phyloP scores from a whole-genome alignment of 2,797 vertebrate genomes.

The Chrysolophus pictus region DNA sequence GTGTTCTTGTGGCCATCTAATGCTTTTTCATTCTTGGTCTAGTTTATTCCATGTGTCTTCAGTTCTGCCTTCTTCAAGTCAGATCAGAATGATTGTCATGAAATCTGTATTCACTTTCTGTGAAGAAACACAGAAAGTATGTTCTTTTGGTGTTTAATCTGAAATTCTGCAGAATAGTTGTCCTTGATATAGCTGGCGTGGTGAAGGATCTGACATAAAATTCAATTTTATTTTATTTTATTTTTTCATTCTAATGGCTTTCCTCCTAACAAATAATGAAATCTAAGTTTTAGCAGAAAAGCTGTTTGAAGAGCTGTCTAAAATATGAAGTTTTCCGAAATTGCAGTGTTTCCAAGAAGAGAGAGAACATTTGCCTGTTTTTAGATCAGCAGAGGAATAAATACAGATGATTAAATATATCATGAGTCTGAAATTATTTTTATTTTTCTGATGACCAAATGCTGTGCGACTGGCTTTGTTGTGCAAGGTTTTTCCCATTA shows the following conservation, averaged over 20 bases:
- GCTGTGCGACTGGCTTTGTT: slow-evolving; percentile 41
- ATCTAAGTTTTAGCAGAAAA: slow-evolving; percentile 21
- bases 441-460: slow-evolving; percentile 63
- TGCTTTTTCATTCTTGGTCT: not conserved
- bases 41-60: not conserved
- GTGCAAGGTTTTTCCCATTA: slow-evolving; percentile 70
- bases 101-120: not conserved
- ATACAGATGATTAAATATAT: slow-evolving; percentile 70
- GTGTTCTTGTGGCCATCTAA: not conserved
- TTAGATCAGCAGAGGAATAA: slow-evolving; percentile 70
- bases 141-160: not conserved
- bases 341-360: slow-evolving; percentile 58
- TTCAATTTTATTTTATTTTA: not conserved
- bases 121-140: not conserved
- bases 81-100: not conserved
- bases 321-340: slow-evolving; percentile 61
- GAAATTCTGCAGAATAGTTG: not conserved
- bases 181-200: not conserved
- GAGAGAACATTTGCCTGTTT: slow-evolving; percentile 63
- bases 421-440: slow-evolving; percentile 66
- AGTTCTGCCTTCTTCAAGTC: not conserved
- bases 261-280: not conserved
- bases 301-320: slow-evolving; percentile 20
- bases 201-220: not conserved
- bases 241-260: not conserved